phyloP scores from a whole-genome alignment of 2,113 vertebrate genomes.

The Irena cyanogastra region DNA sequence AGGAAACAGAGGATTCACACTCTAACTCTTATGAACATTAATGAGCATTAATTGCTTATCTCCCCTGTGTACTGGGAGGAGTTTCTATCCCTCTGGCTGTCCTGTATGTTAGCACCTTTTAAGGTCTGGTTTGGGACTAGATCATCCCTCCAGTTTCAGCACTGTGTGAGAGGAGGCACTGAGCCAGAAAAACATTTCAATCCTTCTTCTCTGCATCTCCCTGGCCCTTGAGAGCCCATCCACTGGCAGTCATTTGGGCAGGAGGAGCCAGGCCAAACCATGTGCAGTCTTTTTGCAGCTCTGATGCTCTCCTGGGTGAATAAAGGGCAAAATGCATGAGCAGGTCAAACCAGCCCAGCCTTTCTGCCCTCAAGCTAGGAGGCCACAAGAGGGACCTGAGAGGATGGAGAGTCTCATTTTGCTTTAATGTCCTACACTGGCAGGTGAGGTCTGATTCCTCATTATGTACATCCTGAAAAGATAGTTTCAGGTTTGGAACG shows the following conservation, averaged over 20 bases:
- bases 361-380: neutral
- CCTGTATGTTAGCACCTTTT: slow-evolving; percentile 7
- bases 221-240: neutral
- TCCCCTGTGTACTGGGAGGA: neutral
- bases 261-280: neutral
- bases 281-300: neutral
- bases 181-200: neutral
- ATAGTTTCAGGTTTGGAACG: neutral
- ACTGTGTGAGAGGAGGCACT: neutral
- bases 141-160: neutral
- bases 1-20: slow-evolving; percentile 27
- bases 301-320: neutral
- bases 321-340: neutral
- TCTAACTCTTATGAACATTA: slow-evolving; percentile 31
- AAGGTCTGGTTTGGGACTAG: slow-evolving; percentile 17
- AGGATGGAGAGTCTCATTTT: neutral
- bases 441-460: neutral
- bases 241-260: neutral
- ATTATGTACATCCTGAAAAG: neutral
- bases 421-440: neutral
- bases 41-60: slow-evolving; percentile 17
- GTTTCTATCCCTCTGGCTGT: slow-evolving; percentile 18
- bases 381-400: neutral
- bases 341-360: neutral
- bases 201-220: neutral